Base-by-base conservation (phyloP, 2,888 invertebrate genomes). In the Arrhopalites spinosus region DNA sequence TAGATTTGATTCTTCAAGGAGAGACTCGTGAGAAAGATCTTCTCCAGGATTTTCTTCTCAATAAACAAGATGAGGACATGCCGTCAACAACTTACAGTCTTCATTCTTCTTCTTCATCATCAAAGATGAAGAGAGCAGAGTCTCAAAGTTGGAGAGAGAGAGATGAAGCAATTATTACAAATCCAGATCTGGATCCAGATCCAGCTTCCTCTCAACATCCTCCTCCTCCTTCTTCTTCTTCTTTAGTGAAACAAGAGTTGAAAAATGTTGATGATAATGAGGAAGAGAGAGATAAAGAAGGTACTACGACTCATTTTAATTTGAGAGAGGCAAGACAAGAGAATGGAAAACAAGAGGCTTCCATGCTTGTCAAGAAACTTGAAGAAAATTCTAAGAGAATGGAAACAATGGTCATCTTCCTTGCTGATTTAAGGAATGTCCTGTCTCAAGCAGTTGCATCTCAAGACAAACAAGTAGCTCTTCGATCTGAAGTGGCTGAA, bases 381-480 rank as follows among this genome's bases (percentile, higher is more conserved):
- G 77, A 77, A 20, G 81, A 79, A 68, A 81, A 79, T 75, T 78
- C 78, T 15, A 77, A 79, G 59, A 50, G 80, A 69, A 81, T 81
- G 80, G 81, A 81, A 23, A 78, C 77, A 56, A 79, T 81, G 79
- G 79, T 80, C 30, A 77, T 78, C 27, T 77, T 81, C 64, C 75
- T 81, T 23, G 78, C 77, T 20, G 80, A 81, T 75, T 72, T 81
- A 70, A 79, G 79, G 70, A 78, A 77, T 69, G 76, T 81, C 29
- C 74, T 81, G 50, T 77, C 78, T 5, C 78, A 80, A 45, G 79
- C 79, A 29, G 77, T 81, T 20, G 76, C 78, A 15, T 70, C 78
- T 56, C 80, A 80, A 30, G 70, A 77, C 20, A 78, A 76, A 59
- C 78, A 80, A 78, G 77, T 78, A 78, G 74, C 74, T 47, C 76